Conservation (phyloP, 2,113 vertebrate genomes). For the Plectropomus leopardus region DNA sequence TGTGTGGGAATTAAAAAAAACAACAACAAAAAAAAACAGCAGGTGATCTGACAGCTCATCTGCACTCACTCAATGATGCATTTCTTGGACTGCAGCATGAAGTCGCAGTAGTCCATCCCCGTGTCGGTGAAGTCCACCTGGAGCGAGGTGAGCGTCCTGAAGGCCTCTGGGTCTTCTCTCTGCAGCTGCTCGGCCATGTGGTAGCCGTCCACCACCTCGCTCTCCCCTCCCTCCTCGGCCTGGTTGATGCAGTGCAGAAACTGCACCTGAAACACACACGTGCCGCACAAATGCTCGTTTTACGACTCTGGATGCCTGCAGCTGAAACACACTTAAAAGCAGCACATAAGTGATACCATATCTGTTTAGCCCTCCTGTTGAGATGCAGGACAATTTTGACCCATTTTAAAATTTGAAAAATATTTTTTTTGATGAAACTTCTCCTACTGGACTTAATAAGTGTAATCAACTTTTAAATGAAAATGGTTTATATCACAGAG, state of each 20-base stretch:
- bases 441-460: too few species aligned
- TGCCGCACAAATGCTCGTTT: conserved; percentile 13
- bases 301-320: conserved; percentile 19
- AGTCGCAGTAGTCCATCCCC: conserved; percentile 94
- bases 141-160: conserved; percentile 87
- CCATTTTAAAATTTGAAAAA: too few species aligned
- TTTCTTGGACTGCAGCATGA: conserved; percentile 93
- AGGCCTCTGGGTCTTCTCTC: conserved; percentile 89
- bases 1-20: background rate
- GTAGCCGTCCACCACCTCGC: conserved; percentile 93
- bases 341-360: background rate
- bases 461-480: too few species aligned
- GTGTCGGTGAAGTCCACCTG: conserved; percentile 91
- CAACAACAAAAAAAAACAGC: too few species aligned
- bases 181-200: conserved; percentile 86
- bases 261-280: conserved; percentile 87
- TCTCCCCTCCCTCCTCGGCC: conserved; percentile 90
- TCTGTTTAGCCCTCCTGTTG: too few species aligned
- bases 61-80: conserved; percentile 91
- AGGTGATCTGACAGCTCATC: background rate
- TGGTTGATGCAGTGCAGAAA: conserved; percentile 94
- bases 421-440: too few species aligned
- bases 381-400: too few species aligned
- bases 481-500: too few species aligned
- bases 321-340: background rate